Conservation (phyloP, 64 coral and sea anemone species). For the Montipora cactus region DNA sequence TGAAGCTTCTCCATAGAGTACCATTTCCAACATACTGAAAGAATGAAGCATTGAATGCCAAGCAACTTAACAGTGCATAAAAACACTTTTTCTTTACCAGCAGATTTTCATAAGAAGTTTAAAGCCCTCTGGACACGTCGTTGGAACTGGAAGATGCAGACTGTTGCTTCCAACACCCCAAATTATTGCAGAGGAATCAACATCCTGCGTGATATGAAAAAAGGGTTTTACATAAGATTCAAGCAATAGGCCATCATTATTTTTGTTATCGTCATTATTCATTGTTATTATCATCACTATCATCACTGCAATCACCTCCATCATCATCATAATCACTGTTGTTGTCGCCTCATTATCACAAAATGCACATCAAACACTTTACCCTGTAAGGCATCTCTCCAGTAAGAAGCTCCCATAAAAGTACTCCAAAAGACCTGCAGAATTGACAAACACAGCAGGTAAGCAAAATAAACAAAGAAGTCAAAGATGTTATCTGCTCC, state of each 20-base stretch:
- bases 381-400: slow-evolving; percentile 93
- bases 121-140: slow-evolving; percentile 91
- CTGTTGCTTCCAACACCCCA: slow-evolving; percentile 96
- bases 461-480: neutral
- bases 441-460: neutral
- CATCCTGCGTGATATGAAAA: slow-evolving; percentile 60
- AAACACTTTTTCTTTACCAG: slow-evolving; percentile 47
- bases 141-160: slow-evolving; percentile 86
- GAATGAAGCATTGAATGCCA: too few species aligned
- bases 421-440: slow-evolving; percentile 87
- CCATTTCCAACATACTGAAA: too few species aligned
- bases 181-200: slow-evolving; percentile 92
- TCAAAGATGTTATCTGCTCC: neutral
- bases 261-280: too few species aligned
- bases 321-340: too few species aligned
- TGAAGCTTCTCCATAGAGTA: too few species aligned
- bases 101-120: slow-evolving; percentile 94
- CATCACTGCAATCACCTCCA: too few species aligned
- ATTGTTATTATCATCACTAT: too few species aligned
- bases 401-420: slow-evolving; percentile 91
- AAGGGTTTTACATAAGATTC: neutral
- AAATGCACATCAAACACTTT: neutral
- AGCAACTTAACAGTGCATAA: too few species aligned
- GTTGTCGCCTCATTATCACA: neutral
- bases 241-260: neutral